These are phyloP conservation scores for Osmerus mordax DNA, from an alignment of 2,113 vertebrate species.

Conservation along the genomic window DNA sequence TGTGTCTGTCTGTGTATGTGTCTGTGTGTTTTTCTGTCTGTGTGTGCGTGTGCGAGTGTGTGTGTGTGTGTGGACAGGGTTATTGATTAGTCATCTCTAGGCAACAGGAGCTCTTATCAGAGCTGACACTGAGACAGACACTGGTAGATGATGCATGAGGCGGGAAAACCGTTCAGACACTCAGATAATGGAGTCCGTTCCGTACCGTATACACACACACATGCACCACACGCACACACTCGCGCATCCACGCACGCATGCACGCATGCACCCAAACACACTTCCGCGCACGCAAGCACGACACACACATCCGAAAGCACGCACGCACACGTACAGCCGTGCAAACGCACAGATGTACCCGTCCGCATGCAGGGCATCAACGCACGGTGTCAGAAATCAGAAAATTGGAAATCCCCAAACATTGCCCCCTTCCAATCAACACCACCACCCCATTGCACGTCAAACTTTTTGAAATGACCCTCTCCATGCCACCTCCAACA, in stretches of 20 bases:
- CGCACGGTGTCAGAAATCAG: too few species aligned
- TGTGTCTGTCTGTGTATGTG: slow-evolving; percentile 10
- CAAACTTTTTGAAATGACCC: too few species aligned
- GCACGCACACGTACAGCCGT: neutral
- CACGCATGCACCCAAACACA: neutral
- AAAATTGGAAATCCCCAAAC: too few species aligned
- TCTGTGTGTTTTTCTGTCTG: slow-evolving; percentile 9
- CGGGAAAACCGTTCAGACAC: slow-evolving; percentile 66
- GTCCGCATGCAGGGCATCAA: too few species aligned
- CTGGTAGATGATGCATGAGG: slow-evolving; percentile 68
- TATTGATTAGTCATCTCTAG: slow-evolving; percentile 77
- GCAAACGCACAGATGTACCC: too few species aligned
- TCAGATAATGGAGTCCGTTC: slow-evolving; percentile 67
- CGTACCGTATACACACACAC: slow-evolving; percentile 23
- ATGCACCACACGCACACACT: slow-evolving; percentile 36
- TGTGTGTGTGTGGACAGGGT: slow-evolving; percentile 24
- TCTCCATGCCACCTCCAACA: too few species aligned
- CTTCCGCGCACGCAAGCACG: slow-evolving; percentile 22
- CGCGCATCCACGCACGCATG: neutral
- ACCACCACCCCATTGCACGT: too few species aligned
- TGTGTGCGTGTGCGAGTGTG: slow-evolving; percentile 24
- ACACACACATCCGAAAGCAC: slow-evolving; percentile 19
- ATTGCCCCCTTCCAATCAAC: too few species aligned
- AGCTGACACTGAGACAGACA: slow-evolving; percentile 67
- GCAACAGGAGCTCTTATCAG: slow-evolving; percentile 71